These are phyloP conservation scores for Dromiciops gliroides DNA, from an alignment of 2,113 vertebrate species.

Conservation along the genomic window DNA sequence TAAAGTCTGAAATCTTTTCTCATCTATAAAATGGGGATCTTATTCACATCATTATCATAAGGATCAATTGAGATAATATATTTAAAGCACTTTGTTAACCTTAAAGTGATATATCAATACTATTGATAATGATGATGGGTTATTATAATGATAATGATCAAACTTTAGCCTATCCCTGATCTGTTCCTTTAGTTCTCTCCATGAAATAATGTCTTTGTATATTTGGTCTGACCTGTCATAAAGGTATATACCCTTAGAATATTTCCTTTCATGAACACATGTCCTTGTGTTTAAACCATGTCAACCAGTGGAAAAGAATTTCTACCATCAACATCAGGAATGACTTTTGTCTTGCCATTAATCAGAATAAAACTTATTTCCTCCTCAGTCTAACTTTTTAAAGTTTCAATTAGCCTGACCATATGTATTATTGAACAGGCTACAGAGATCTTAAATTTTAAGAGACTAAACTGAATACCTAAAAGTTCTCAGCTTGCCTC, in stretches of 20 bases:
- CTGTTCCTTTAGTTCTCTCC: neutral
- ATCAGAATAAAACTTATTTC: neutral
- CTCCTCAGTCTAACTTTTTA: neutral
- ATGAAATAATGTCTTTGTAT: neutral
- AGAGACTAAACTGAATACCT: neutral
- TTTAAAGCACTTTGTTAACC: neutral
- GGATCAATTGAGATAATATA: neutral
- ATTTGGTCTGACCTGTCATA: neutral
- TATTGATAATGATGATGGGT: neutral
- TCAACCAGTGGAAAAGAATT: neutral
- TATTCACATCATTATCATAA: neutral
- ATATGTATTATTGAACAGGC: neutral
- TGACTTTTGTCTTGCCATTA: neutral
- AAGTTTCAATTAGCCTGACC: neutral
- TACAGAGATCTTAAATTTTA: neutral
- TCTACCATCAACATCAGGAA: neutral
- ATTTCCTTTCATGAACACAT: neutral
- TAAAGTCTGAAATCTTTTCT: neutral
- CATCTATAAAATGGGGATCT: neutral
- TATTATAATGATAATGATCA: neutral
- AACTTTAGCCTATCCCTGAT: neutral
- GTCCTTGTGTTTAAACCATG: neutral
- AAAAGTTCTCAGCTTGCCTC: neutral
- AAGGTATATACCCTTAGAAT: neutral
- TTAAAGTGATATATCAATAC: neutral